phyloP scores from a whole-genome alignment of 1,140 invertebrate genomes.

The Gryon sp. region DNA sequence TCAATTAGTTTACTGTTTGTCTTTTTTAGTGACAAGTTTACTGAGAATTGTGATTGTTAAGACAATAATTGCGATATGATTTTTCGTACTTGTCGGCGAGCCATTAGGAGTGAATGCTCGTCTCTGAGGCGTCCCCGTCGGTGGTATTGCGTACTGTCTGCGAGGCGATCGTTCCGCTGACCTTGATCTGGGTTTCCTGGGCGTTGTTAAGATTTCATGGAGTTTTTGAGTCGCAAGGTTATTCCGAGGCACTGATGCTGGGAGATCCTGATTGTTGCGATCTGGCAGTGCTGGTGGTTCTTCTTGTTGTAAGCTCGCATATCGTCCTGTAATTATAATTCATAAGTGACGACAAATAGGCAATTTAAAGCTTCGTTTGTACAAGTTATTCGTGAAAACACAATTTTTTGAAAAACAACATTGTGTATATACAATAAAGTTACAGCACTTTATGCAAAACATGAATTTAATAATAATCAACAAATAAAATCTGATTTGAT shows the following conservation, averaged over 20 bases:
- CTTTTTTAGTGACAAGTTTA: no score
- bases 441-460: no score
- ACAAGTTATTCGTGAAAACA: neutral
- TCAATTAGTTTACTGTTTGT: constrained; percentile 8
- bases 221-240: constrained; percentile 87
- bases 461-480: no score
- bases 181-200: constrained; percentile 80
- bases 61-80: constrained; percentile 28
- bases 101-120: constrained; percentile 75
- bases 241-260: constrained; percentile 79
- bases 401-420: no score
- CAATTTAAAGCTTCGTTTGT: neutral
- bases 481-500: no score
- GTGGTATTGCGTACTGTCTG: constrained; percentile 74
- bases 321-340: constrained; percentile 70
- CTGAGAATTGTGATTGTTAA: no score
- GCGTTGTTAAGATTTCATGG: constrained; percentile 86
- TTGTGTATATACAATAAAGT: no score
- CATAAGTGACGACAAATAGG: constrained; percentile 7
- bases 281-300: constrained; percentile 71
- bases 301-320: constrained; percentile 74
- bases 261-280: constrained; percentile 66
- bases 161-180: constrained; percentile 73
- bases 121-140: constrained; percentile 75
- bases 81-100: constrained; percentile 71